phyloP scores from a whole-genome alignment of 1,140 invertebrate genomes.

The Arctopsyche grandis region DNA sequence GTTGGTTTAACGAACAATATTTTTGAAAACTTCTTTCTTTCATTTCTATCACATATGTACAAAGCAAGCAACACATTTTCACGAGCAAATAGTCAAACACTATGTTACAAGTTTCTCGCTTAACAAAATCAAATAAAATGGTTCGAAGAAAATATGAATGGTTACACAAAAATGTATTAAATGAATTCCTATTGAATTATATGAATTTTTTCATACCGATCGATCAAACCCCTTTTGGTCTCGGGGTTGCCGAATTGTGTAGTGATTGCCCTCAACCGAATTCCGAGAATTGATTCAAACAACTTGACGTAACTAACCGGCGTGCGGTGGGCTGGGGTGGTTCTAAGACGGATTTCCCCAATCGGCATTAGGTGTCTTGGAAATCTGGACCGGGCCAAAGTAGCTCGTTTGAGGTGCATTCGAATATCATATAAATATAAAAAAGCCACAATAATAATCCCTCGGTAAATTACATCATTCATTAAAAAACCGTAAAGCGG shows the following conservation, averaged over 20 bases:
- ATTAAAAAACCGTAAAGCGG: too few species aligned
- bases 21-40: too few species aligned
- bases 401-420: background rate
- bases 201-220: background rate
- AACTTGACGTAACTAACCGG: conserved; percentile 47
- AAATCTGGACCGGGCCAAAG: background rate
- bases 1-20: too few species aligned
- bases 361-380: conserved; percentile 44
- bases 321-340: conserved; percentile 14
- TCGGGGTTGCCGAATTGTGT: conserved; percentile 35
- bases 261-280: conserved; percentile 48
- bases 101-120: too few species aligned
- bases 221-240: background rate
- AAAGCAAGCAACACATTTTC: too few species aligned
- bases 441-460: background rate
- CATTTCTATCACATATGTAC: too few species aligned
- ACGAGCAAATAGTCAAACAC: too few species aligned
- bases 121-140: too few species aligned
- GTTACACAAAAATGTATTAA: too few species aligned
- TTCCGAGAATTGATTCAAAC: conserved; percentile 52
- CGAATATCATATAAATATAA: background rate
- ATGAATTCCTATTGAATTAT: background rate
- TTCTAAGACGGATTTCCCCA: conserved; percentile 48
- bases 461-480: too few species aligned
- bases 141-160: too few species aligned